Evolutionary conservation across 2,888 invertebrate species (phyloP).

Genomic region (Ophion obscuratus): DNA sequence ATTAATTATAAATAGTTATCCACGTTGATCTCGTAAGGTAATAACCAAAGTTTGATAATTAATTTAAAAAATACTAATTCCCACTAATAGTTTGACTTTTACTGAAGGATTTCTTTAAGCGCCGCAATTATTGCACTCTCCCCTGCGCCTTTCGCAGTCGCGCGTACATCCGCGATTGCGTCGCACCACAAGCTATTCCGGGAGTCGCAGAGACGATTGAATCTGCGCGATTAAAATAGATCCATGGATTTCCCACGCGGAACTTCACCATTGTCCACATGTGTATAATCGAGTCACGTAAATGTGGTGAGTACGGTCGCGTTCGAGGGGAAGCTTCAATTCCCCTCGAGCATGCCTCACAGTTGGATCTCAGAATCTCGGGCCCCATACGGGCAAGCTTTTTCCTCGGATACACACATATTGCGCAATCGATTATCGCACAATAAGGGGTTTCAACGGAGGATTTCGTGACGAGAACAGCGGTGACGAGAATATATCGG

Average conservation of each 20-base stretch:
- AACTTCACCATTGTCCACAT: background rate
- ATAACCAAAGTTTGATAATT: too few relatives aligned
- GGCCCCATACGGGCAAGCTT: background rate
- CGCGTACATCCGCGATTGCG: background rate
- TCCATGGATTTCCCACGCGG: background rate
- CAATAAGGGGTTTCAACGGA: background rate
- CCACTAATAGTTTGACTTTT: too few relatives aligned
- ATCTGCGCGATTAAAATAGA: background rate
- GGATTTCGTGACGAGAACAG: conserved; percentile 39
- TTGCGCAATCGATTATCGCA: conserved; percentile 42
- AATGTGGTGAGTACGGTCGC: background rate
- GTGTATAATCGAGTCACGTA: background rate
- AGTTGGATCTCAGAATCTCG: conserved; percentile 27
- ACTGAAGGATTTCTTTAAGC: too few relatives aligned
- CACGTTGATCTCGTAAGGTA: too few relatives aligned
- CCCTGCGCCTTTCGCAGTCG: background rate
- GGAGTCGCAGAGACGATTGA: background rate
- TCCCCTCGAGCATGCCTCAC: background rate
- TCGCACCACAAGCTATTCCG: background rate
- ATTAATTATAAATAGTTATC: too few relatives aligned
- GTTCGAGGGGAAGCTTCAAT: background rate
- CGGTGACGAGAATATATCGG: conserved; percentile 17
- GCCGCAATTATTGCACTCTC: too few relatives aligned
- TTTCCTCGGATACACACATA: background rate
- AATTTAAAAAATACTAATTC: too few relatives aligned